Evolutionary conservation across 1,140 invertebrate species (phyloP).

Genomic region (Ditylenchus dipsaci): DNA sequence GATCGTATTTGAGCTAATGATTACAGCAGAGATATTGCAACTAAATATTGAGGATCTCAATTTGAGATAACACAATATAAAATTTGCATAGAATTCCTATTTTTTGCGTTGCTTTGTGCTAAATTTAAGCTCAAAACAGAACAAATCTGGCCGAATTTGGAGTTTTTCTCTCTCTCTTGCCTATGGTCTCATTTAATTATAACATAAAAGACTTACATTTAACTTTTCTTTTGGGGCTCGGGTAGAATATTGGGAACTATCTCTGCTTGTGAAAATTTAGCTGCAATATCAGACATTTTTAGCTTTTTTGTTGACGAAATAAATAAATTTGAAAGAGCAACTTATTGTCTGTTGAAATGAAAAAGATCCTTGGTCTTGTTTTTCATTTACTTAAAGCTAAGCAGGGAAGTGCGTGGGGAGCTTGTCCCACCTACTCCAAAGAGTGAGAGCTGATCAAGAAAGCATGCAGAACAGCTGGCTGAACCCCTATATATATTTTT

Average conservation of each 20-base stretch:
- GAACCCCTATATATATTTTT: too few relatives aligned
- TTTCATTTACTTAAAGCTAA: too few relatives aligned
- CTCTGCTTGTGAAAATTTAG: conserved; percentile 46
- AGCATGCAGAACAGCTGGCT: too few relatives aligned
- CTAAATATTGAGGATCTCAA: too few relatives aligned
- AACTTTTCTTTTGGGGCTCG: conserved; percentile 44
- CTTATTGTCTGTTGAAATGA: too few relatives aligned
- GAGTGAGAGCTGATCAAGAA: too few relatives aligned
- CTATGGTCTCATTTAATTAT: conserved; percentile 10
- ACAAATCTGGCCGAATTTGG: conserved; percentile 7
- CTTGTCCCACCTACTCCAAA: too few relatives aligned
- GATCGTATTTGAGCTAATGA: too few relatives aligned
- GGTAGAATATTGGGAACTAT: conserved; percentile 53
- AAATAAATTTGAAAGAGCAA: neutral
- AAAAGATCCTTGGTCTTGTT: too few relatives aligned
- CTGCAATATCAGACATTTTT: conserved; percentile 51
- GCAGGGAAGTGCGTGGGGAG: too few relatives aligned
- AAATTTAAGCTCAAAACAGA: conserved; percentile 8
- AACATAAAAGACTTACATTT: conserved; percentile 40
- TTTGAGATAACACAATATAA: too few relatives aligned
- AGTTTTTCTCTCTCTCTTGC: neutral
- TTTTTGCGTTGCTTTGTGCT: conserved; percentile 2
- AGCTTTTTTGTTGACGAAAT: neutral
- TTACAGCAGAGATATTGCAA: too few relatives aligned
- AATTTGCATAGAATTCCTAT: neutral